Percentiles rank a stretch among this genome's conserved stretches.
Conservation (phyloP, 2,797 vertebrate genomes). For the Megaceryle alcyon region DNA sequence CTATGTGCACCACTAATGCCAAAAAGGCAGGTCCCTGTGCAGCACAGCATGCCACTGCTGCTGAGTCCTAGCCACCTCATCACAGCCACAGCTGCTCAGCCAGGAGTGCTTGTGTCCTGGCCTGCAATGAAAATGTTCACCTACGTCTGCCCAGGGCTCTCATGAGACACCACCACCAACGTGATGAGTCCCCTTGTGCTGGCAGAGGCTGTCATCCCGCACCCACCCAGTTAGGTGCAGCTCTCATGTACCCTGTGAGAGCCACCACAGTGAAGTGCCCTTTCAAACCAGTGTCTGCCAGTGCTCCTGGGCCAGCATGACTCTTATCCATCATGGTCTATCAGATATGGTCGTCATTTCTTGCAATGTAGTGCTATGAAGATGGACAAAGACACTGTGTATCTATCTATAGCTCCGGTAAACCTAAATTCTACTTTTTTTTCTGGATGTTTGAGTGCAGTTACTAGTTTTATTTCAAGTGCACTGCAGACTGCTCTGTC, state of each 20-base stretch:
- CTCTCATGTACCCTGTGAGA: neutral
- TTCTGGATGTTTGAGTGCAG: accelerated
- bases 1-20: neutral
- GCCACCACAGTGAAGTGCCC: neutral
- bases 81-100: neutral
- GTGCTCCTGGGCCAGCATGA: neutral
- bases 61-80: neutral
- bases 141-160: neutral
- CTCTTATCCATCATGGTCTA: neutral
- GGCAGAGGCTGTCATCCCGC: neutral
- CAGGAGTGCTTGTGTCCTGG: neutral
- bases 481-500: neutral
- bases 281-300: neutral
- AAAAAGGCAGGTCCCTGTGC: neutral
- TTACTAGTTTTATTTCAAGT: neutral
- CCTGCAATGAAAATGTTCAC: neutral
- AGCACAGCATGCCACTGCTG: neutral
- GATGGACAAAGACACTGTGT: neutral
- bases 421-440: neutral
- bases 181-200: accelerated
- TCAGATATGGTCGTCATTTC: neutral
- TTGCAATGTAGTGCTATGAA: neutral
- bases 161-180: neutral
- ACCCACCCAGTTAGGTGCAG: neutral
- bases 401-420: neutral